phyloP scores from a whole-genome alignment of 2,113 vertebrate genomes.

The Harpagus bidentatus region DNA sequence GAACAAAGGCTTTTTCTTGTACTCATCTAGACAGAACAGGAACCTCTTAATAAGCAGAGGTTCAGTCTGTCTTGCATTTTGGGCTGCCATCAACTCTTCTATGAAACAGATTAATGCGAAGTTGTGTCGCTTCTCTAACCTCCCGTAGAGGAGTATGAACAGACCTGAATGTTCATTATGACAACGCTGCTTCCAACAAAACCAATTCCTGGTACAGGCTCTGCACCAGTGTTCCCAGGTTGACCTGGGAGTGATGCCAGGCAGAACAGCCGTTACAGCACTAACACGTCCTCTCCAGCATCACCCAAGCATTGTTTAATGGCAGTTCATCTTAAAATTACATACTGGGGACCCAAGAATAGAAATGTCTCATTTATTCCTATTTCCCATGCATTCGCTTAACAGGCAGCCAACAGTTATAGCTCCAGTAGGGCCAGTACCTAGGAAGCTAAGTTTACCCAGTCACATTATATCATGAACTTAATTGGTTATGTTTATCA shows the following conservation, averaged over 20 bases:
- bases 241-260: neutral
- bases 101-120: neutral
- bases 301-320: neutral
- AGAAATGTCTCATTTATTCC: neutral
- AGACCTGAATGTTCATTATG: neutral
- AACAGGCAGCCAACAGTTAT: neutral
- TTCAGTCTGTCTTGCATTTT: neutral
- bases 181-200: neutral
- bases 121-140: neutral
- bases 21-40: neutral
- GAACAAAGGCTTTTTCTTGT: neutral
- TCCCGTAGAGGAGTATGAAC: rapidly evolving
- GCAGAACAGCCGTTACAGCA: neutral
- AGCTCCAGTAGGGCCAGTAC: neutral
- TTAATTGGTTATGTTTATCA: neutral
- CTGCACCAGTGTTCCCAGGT: neutral
- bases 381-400: neutral
- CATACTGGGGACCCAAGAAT: neutral
- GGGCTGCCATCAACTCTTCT: neutral
- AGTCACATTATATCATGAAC: neutral
- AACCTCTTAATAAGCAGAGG: neutral
- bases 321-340: neutral
- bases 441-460: neutral
- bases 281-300: neutral
- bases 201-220: neutral